Conservation (phyloP, 2,888 invertebrate species). For the Meteorus colon region DNA sequence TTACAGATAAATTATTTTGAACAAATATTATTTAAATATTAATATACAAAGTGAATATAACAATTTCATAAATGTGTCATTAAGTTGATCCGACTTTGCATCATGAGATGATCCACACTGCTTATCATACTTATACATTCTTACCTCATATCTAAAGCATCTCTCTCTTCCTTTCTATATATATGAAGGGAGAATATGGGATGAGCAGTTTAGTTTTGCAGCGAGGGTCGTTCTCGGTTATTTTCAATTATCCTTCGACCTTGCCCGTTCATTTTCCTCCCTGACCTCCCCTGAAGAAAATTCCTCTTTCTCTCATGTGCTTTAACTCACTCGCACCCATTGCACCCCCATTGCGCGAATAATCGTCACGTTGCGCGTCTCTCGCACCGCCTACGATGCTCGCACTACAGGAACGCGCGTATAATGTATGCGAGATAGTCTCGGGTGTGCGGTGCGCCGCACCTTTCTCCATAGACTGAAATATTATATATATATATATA, state of each 20-base stretch:
- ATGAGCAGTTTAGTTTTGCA: conserved; percentile 62
- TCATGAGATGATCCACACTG: conserved; percentile 65
- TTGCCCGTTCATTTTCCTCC: conserved; percentile 52
- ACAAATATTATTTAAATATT: background rate
- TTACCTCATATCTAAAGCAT: background rate
- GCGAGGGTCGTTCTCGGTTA: conserved; percentile 62
- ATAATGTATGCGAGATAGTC: conserved; percentile 73
- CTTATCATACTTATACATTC: conserved; percentile 63
- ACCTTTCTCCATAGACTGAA: conserved; percentile 67
- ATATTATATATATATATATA: conserved; percentile 71
- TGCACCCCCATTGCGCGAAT: conserved; percentile 7
- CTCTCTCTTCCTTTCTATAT: conserved; percentile 46
- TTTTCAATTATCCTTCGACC: conserved; percentile 72
- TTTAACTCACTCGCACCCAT: conserved; percentile 28
- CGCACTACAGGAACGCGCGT: conserved; percentile 58
- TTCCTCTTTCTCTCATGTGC: conserved; percentile 13
- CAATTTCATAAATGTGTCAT: conserved; percentile 38
- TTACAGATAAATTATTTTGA: background rate
- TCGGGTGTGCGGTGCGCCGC: conserved; percentile 58
- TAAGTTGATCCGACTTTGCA: conserved; percentile 44
- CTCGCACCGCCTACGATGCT: conserved; percentile 34
- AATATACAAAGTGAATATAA: background rate
- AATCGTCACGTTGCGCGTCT: conserved; percentile 41
- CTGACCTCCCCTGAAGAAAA: conserved; percentile 40
- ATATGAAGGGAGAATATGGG: conserved; percentile 55